These are phyloP conservation scores for Hedya salicella DNA, from an alignment of 2,888 invertebrate species.

Conservation along the genomic window DNA sequence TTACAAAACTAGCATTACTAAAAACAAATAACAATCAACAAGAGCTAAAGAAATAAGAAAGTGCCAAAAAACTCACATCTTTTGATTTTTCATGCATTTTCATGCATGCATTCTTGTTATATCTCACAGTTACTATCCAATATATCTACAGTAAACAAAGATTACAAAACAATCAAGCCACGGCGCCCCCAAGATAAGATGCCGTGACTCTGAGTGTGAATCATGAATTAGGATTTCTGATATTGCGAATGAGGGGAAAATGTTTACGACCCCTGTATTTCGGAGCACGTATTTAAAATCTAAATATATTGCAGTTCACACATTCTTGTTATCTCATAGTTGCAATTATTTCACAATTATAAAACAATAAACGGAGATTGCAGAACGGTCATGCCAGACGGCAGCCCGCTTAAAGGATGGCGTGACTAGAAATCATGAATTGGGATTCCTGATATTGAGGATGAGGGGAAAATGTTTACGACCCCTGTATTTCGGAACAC, in stretches of 20 bases:
- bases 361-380: constrained; percentile 10
- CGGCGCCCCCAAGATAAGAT: too few species aligned
- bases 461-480: constrained; percentile 36
- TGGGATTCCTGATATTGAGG: constrained; percentile 36
- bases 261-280: constrained; percentile 41
- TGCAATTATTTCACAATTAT: constrained; percentile 1
- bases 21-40: too few species aligned
- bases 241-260: constrained; percentile 24
- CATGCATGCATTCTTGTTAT: too few species aligned
- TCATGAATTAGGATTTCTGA: constrained; percentile 42
- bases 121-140: too few species aligned
- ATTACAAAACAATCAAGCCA: constrained; percentile 22
- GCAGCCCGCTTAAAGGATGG: constrained; percentile 35
- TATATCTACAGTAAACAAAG: too few species aligned
- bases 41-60: too few species aligned
- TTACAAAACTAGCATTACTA: too few species aligned
- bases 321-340: background rate
- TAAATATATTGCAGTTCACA: too few species aligned
- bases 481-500: constrained; percentile 29
- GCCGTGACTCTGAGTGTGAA: constrained; percentile 43
- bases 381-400: constrained; percentile 20
- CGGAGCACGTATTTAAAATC: too few species aligned
- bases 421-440: constrained; percentile 43
- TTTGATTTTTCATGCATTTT: too few species aligned
- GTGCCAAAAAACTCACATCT: too few species aligned